Evolutionary conservation across 2,888 invertebrate genomes (phyloP), one percentile per base, ranked within the genome.

Genomic region (Macrosoma leucophasiata): DNA sequence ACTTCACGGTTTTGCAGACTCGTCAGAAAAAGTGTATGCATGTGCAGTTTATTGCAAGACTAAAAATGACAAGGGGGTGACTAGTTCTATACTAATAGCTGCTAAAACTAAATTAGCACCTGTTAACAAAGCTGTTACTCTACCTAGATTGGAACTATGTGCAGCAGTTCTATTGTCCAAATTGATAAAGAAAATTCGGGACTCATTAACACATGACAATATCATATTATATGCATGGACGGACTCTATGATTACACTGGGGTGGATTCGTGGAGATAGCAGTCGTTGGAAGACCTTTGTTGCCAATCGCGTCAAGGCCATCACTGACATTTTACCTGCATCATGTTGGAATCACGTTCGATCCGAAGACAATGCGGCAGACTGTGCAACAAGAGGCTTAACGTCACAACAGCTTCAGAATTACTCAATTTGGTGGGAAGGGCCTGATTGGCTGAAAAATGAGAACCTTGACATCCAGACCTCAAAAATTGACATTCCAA

Each of bases 1-100:
- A n/a, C n/a, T 52, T 4, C 51, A 52, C 13, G 51, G 48, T 2
- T 52, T 50, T 31, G 22, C 30, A 1, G 52, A 50, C 29, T 47
- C 52, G 4, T 50, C 48, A 1, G 30, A 3, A 6, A 8, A 3
- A 13, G 45, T 50, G n/a, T 43, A 42, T 23, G 44, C 45, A n/a
- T n/a, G n/a, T n/a, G n/a, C n/a, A n/a, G n/a, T n/a, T n/a, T n/a
- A n/a, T n/a, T n/a, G n/a, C n/a, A n/a, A n/a, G n/a, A n/a, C n/a
- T n/a, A n/a, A n/a, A n/a, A n/a, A n/a, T n/a, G n/a, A n/a, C n/a
- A n/a, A n/a, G n/a, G n/a, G n/a, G n/a, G n/a, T n/a, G n/a, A n/a
- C n/a, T n/a, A n/a, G n/a, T n/a, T n/a, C n/a, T n/a, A n/a, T n/a
- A n/a, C n/a, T n/a, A n/a, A n/a, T n/a, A n/a, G n/a, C n/a, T n/a